These are phyloP conservation scores for Hystrix brachyura DNA, from an alignment of 2,113 vertebrate species.

Conservation along the genomic window DNA sequence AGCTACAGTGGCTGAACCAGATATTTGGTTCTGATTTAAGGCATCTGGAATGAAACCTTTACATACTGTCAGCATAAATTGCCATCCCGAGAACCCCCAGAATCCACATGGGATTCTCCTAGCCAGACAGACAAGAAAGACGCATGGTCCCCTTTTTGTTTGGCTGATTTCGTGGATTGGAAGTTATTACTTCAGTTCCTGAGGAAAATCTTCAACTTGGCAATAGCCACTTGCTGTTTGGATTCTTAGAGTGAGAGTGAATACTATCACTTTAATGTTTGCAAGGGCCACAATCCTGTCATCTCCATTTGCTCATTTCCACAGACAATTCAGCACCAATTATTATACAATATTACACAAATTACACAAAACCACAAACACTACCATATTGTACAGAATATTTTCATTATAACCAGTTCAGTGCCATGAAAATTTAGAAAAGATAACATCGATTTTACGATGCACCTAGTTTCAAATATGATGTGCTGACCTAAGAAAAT, in stretches of 20 bases:
- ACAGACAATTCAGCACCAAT: background rate
- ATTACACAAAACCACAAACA: slow-evolving; percentile 5
- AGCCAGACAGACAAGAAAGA: background rate
- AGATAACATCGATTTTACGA: background rate
- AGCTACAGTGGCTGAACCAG: background rate
- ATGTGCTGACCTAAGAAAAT: background rate
- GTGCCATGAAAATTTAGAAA: slow-evolving; percentile 17
- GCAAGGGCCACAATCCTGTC: background rate
- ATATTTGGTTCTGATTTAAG: slow-evolving; percentile 62
- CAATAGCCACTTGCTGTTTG: background rate
- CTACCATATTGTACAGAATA: background rate
- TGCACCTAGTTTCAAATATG: background rate
- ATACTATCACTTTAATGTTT: background rate
- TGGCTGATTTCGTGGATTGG: slow-evolving; percentile 37
- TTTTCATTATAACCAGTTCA: slow-evolving; percentile 9
- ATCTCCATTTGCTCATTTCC: slow-evolving; percentile 17
- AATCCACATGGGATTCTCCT: slow-evolving; percentile 34
- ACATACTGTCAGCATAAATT: slow-evolving; percentile 47
- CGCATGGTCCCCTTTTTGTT: slow-evolving; percentile 54
- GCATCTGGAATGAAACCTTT: slow-evolving; percentile 44
- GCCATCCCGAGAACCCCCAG: slow-evolving; percentile 45
- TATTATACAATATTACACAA: background rate
- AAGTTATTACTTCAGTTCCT: slow-evolving; percentile 29
- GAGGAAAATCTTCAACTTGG: background rate
- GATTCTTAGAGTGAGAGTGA: background rate